These are phyloP conservation scores for Cyprinodon diabolis DNA, from an alignment of 2,797 vertebrate genomes.

Conservation along the genomic window DNA sequence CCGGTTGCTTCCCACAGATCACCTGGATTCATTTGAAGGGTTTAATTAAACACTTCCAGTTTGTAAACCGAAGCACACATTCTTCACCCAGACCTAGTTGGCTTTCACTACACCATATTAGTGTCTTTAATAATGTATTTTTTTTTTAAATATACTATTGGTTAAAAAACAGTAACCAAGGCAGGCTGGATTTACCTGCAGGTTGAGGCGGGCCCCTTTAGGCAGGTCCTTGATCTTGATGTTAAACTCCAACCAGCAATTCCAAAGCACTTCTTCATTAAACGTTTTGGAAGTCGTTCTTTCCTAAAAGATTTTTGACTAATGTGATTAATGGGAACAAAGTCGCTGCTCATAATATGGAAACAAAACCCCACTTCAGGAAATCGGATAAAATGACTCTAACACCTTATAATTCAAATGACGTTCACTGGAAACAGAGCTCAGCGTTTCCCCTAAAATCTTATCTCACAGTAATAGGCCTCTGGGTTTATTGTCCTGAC, in stretches of 20 bases:
- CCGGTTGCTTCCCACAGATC: slow-evolving; percentile 87
- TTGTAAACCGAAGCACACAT: too few species aligned
- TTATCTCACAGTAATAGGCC: not conserved
- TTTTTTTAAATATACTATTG: too few species aligned
- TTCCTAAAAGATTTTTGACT: slow-evolving; percentile 59
- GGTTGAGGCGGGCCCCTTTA: slow-evolving; percentile 92
- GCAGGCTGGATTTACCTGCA: slow-evolving; percentile 85
- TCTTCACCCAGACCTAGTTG: too few species aligned
- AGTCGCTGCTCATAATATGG: not conserved
- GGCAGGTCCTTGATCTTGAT: slow-evolving; percentile 96
- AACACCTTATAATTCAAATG: not conserved
- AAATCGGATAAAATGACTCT: not conserved
- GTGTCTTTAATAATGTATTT: too few species aligned
- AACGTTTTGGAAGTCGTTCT: slow-evolving; percentile 91
- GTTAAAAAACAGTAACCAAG: not conserved
- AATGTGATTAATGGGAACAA: not conserved
- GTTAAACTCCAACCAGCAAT: slow-evolving; percentile 94
- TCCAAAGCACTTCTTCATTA: slow-evolving; percentile 96
- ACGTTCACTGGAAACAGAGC: not conserved
- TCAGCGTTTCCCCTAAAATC: not conserved
- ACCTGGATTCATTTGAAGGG: slow-evolving; percentile 75
- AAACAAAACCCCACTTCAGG: too few species aligned
- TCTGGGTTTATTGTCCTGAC: not conserved
- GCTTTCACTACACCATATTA: too few species aligned
- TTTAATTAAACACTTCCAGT: not conserved